A percentile compares a stretch with the other conserved stretches of the same genome.
These are phyloP conservation scores for Parazoanthus darwini DNA, from an alignment of 92 coral and sea anemone genomes.

Conservation along the genomic window DNA sequence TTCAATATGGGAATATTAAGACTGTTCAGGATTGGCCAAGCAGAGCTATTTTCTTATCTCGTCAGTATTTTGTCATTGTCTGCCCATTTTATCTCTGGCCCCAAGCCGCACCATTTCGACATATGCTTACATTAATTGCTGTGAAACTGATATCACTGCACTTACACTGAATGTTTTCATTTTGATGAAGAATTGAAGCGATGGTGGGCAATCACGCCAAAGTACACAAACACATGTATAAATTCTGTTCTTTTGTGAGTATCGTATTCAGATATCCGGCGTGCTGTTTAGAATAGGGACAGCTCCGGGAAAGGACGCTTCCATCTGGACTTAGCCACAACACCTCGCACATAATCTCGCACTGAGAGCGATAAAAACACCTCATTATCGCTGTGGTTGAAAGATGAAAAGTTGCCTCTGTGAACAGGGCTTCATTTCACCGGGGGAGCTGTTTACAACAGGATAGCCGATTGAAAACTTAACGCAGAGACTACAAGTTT, in stretches of 20 bases:
- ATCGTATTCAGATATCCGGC: conserved; percentile 29
- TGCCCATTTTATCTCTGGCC: conserved; percentile 29
- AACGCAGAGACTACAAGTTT: not conserved
- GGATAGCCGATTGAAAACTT: not conserved
- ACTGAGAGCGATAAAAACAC: conserved; percentile 42
- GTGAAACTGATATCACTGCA: conserved; percentile 30
- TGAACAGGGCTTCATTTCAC: conserved; percentile 19
- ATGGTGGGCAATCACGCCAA: conserved; percentile 24
- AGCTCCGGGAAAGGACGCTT: not conserved
- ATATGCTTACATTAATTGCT: conserved; percentile 42
- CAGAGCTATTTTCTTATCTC: conserved; percentile 38
- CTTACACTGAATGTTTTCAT: conserved; percentile 36
- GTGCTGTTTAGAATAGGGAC: conserved; percentile 12
- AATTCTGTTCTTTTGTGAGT: not conserved
- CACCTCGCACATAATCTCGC: conserved; percentile 26
- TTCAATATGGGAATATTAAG: not conserved
- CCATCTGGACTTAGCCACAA: conserved; percentile 28
- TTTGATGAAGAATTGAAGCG: conserved; percentile 30
- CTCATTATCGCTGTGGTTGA: conserved; percentile 35
- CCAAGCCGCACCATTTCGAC: conserved; percentile 25
- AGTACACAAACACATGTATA: conserved; percentile 32
- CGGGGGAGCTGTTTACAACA: conserved; percentile 6
- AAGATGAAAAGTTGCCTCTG: conserved; percentile 21
- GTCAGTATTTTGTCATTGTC: conserved; percentile 42
- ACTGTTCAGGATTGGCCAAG: conserved; percentile 15